Evolutionary conservation across 2,888 invertebrate species (phyloP), one percentile per base, ranked within the genome.

Genomic region (Labia minor): DNA sequence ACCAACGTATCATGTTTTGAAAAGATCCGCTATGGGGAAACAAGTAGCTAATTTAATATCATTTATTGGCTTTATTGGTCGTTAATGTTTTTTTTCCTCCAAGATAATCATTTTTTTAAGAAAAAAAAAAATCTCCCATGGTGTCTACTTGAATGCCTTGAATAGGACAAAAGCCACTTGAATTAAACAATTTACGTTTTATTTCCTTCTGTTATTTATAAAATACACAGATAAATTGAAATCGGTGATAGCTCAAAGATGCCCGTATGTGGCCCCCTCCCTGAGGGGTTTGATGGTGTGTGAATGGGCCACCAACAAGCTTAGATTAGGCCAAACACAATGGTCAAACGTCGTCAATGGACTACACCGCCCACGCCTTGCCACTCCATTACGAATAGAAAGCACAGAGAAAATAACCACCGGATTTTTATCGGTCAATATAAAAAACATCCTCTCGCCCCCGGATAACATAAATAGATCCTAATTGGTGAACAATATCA

Each of bases 201-300:
- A 26, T 26, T 26, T 26, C 26, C 3, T 49, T 49, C 14, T 49
- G 16, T 49, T 49, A 49, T 49, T 49, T 49, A 16, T 49, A 49
- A 49, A 49, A 49, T 49, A 49, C 16, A 49, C 49, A 49, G 49
- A 49, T 49, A 49, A 49, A 49, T 49, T 49, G 49, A 49, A 49
- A 49, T 49, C 49, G 49, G 49, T 49, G 49, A 49, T 49, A 49
- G 14, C 49, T 49, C 4, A 49, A 49, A 49, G 49, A 49, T n/a
- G 49, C 49, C 49, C 49, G 49, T 49, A 49, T 49, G 6, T 6
- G 26, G 26, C 26, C 8, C 26, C 26, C 26, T 26, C 26, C 4
- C n/a, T n/a, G n/a, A n/a, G n/a, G n/a, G n/a, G n/a, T n/a, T 26
- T 26, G 26, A 26, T 26, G 26, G 26, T 26, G 26, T 26, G 26